Base-by-base conservation (phyloP, 2,888 invertebrate genomes). In the Oscheius sp. region DNA sequence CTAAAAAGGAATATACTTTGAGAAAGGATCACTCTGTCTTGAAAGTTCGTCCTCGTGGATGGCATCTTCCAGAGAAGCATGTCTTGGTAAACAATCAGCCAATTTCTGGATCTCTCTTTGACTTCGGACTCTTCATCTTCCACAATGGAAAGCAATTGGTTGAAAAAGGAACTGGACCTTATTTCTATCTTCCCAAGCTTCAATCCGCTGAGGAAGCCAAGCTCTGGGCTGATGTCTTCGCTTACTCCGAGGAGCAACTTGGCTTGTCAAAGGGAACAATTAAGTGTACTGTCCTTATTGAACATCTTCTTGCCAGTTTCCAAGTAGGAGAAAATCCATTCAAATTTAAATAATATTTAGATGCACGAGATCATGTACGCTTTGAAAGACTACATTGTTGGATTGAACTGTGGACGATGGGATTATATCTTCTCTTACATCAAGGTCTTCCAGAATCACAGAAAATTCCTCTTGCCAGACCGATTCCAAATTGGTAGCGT, bases 321-420 rank as follows among this genome's bases (percentile, higher is more conserved):
- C 91, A 91, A 57, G 70, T 70, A 53, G 2, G 27, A 42, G 23
- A 27, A 25, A n/a, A n/a, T n/a, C n/a, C n/a, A n/a, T n/a, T n/a
- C n/a, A n/a, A n/a, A n/a, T n/a, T n/a, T 10, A 10, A 58, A 37
- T 10, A 8, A 3, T 50, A 2, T 50, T 64, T 61, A 76, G 87
- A 89, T 91, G 88, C 91, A 92, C 55, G 91, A 91, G 83, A 92
- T 92, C 71, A 88, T 92, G 65, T 91, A 89, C 86, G 91, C 90
- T 15, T 85, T 92, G 42, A 89, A 87, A 75, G 90, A 91, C 66
- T 91, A 92, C 86, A 91, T 91, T 0, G 86, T 91, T 39, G 92
- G 92, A 2, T 88, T 92, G 1, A 92, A 92, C 85, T 92, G 92
- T 87, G 92, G 92, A 3, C 91, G 92, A 76, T 92, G 92, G 92